Evolutionary conservation across 2,888 invertebrate species (phyloP), one percentile per base, ranked within the genome.

Genomic region (Odontomyia ornata): DNA sequence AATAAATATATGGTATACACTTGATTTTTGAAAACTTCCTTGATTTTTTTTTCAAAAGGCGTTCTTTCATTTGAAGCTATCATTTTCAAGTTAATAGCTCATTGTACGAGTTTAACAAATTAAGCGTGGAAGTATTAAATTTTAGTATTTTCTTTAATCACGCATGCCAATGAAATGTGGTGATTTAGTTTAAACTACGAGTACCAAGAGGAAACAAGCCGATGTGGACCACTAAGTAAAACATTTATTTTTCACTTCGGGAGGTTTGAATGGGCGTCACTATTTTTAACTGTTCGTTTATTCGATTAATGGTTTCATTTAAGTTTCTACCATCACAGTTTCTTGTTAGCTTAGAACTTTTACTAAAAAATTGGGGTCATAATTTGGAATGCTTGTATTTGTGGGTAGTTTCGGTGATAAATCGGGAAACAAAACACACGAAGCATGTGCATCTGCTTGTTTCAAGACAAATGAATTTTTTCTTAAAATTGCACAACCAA

Each of bases 1-100:
- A 36, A 23, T 57, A 73, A 36, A 73, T 36, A 60, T n/a, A 71
- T 72, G 36, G 73, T 73, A 73, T 57, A 69, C 69, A 69, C 69
- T 46, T 21, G 46, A 47, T 46, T 43, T 43, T 67, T 18, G 30
- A 30, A 73, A 21, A 73, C 36, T 57, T 57, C 43, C 15, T 56
- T n/a, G 9, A 27, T 56, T 36, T 36, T 30, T 18, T 72, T 9
- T 46, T 69, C 23, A 13, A 15, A 43, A 5, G 9, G 36, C 30
- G 30, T 13, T 36, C 21, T 69, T 69, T 69, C 21, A 69, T 13
- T 69, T 36, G 5, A 36, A 36, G 36, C 36, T 36, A 36, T 56
- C 21, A 18, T n/a, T 18, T 21, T 57, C 21, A 60, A 18, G 52
- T 52, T 52, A 52, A 60, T 7, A 21, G 13, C 18, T n/a, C n/a